These are phyloP conservation scores for Meloidogyne chitwoodi DNA, from an alignment of 1,140 invertebrate species.

Conservation along the genomic window DNA sequence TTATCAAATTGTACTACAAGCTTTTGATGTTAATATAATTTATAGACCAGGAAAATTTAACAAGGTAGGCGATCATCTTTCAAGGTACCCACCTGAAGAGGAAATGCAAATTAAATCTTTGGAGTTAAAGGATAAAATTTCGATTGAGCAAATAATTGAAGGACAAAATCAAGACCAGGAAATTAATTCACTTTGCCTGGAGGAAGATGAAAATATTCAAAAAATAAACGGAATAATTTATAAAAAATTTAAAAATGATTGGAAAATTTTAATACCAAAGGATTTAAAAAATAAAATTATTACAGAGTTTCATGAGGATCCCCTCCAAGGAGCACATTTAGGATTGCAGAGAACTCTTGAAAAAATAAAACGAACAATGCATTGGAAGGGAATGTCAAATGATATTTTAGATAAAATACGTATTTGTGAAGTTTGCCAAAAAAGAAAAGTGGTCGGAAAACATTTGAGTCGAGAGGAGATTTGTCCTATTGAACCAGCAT, in stretches of 20 bases:
- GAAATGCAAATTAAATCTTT: neutral
- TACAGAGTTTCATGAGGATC: constrained; percentile 12
- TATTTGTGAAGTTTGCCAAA: neutral
- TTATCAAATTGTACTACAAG: constrained; percentile 17
- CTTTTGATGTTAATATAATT: constrained; percentile 14
- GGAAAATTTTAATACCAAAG: constrained; percentile 15
- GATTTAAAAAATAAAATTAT: neutral
- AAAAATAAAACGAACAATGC: constrained; percentile 10
- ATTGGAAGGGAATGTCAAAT: neutral
- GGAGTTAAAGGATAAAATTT: neutral
- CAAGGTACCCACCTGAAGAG: constrained; percentile 5
- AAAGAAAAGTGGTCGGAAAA: constrained; percentile 5
- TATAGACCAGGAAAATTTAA: constrained; percentile 11
- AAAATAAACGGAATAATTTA: neutral
- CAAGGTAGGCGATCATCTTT: constrained; percentile 13
- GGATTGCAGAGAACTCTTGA: constrained; percentile 1
- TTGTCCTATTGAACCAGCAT: neutral
- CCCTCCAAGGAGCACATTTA: constrained; percentile 3
- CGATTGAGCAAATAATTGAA: neutral
- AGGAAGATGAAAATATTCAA: neutral
- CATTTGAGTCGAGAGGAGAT: neutral
- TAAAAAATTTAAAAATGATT: neutral
- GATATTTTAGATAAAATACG: constrained; percentile 3
- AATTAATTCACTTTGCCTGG: neutral
- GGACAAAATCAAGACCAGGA: neutral